Base-by-base conservation (phyloP, 92 coral and sea anemone species). In the Desmophyllum pertusum region DNA sequence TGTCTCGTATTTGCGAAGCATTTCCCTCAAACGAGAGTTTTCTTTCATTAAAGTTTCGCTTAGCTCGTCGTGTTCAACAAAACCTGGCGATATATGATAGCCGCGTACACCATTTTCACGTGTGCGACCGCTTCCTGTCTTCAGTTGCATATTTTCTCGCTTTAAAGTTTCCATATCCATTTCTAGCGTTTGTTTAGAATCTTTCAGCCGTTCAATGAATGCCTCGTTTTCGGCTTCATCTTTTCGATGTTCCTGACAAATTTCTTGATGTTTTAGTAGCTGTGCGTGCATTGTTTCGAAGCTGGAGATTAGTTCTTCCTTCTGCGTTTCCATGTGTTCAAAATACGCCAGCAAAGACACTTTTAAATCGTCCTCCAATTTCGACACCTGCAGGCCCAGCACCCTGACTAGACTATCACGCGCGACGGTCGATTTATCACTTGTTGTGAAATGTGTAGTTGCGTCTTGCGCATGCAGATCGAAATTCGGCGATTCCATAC, bases 281-380 rank as follows among this genome's bases (percentile, higher is more conserved):
- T 94, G 98, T 33, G 90, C 83, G 46, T 94, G 98, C 98, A 94
- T 94, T 41, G 86, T 85, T 41, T 89, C 85, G 46, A 94, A 94
- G 83, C 95, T 92, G 45, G 89, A 73, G 61, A 92, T 94, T 73
- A 94, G 83, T 52, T 94, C 98, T 39, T 94, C 95, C 67, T 94
- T 94, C 81, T 94, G 95, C 46, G 31, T 59, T 55, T 94, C 98
- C 65, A 94, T 94, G 87, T 94, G 92, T 76, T 94, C 98, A 68
- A 94, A 81, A 85, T 94, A 92, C 67, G 89, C 84, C 25, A 94
- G 83, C 62, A 94, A 63, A 2, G 95, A 89, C 48, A 89, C 85
- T 74, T 92, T 94, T 61, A 94, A 89, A 86, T 94, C 98, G 63
- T 94, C 98, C 69, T 94, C 98, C 2, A 94, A 84, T 87, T 89